A percentile compares a stretch with the other conserved stretches of the same genome.
These are phyloP conservation scores for Drosophila oshimai DNA, from an alignment of 1,140 invertebrate species.

Conservation along the genomic window DNA sequence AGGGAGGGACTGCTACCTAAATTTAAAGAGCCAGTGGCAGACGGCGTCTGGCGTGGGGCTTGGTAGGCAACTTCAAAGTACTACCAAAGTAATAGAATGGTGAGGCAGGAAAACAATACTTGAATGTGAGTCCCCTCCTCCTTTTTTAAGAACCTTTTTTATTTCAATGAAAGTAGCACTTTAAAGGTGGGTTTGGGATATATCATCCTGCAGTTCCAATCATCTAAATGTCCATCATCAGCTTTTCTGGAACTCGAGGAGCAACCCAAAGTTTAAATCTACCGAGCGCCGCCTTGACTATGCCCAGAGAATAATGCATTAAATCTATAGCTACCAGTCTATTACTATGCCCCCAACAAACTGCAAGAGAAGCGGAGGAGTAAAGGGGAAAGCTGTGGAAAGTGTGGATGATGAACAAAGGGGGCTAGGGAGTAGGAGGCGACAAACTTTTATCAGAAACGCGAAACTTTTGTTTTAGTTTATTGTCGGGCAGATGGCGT, in stretches of 20 bases:
- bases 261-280: too few species aligned
- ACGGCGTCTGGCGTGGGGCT: neutral
- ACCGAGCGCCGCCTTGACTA: too few species aligned
- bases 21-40: neutral
- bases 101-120: too few species aligned
- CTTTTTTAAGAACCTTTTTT: too few species aligned
- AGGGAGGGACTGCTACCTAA: neutral
- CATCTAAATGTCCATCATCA: too few species aligned
- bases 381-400: neutral
- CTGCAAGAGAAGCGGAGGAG: neutral
- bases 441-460: conserved; percentile 56
- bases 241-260: neutral
- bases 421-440: neutral
- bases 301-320: conserved; percentile 1
- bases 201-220: too few species aligned
- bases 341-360: neutral
- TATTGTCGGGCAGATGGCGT: conserved; percentile 62
- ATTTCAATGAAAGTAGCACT: too few species aligned
- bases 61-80: neutral
- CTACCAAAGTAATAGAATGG: neutral
- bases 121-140: too few species aligned
- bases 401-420: neutral
- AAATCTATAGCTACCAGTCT: conserved; percentile 8
- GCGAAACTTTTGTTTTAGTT: conserved; percentile 72
- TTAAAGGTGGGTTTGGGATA: too few species aligned